These are phyloP conservation scores for Tetraodon nigroviridis DNA, from an alignment of 2,113 vertebrate species.

Conservation along the genomic window DNA sequence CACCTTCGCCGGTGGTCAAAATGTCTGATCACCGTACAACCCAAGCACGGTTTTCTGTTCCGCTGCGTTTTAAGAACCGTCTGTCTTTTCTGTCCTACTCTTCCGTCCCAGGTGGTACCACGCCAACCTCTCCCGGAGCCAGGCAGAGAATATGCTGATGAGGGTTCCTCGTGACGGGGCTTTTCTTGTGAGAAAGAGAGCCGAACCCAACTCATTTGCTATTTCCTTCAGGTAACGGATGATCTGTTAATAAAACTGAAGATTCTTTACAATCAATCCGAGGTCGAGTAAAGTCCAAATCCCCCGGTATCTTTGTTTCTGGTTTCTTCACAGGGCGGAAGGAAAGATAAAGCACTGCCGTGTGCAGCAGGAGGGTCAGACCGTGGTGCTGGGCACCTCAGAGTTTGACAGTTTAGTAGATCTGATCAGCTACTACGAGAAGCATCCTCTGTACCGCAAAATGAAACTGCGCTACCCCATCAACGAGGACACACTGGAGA, in stretches of 20 bases:
- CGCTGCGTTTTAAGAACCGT: too few species aligned
- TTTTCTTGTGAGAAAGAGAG: constrained; percentile 94
- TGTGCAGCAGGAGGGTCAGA: constrained; percentile 95
- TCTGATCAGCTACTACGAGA: constrained; percentile 96
- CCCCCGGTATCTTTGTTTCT: not conserved
- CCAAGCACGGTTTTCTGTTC: not conserved
- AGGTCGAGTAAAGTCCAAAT: too few species aligned
- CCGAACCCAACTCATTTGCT: constrained; percentile 90
- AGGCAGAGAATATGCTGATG: constrained; percentile 98
- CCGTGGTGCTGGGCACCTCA: constrained; percentile 88
- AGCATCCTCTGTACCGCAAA: constrained; percentile 94
- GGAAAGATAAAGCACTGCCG: constrained; percentile 99
- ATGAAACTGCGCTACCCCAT: constrained; percentile 99
- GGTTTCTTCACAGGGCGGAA: constrained; percentile 80
- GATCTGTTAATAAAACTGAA: not conserved
- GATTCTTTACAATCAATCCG: too few species aligned
- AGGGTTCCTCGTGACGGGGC: constrained; percentile 93
- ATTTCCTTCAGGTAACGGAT: constrained; percentile 89
- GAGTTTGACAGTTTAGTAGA: constrained; percentile 98
- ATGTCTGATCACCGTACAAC: not conserved
- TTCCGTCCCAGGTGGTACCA: constrained; percentile 88
- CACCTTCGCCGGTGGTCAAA: not conserved
- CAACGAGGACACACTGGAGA: constrained; percentile 97
- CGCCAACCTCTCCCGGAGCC: constrained; percentile 85
- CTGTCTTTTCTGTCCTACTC: not conserved